Conservation (phyloP, 2,888 invertebrate species). For the Dasypogon diadema region DNA sequence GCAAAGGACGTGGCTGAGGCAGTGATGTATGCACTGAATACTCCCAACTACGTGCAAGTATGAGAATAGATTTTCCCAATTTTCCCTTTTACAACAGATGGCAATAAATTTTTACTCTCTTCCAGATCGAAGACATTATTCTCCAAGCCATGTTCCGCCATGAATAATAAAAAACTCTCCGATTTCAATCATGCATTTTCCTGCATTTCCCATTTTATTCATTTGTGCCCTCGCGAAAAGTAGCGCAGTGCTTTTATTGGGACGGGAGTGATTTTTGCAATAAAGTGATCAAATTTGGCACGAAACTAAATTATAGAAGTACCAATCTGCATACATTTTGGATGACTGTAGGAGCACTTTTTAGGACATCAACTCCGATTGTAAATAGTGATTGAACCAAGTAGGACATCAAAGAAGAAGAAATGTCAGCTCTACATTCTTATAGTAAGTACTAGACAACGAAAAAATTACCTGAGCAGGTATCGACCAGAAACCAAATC, state of each 20-base stretch:
- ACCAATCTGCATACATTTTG: no score
- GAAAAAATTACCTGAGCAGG: no score
- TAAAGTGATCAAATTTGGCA: neutral
- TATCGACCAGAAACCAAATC: no score
- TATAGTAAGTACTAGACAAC: no score
- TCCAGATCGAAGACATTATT: conserved; percentile 65
- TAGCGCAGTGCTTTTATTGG: neutral
- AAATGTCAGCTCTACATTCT: no score
- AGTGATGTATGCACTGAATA: conserved; percentile 73
- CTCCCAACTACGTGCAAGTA: conserved; percentile 74
- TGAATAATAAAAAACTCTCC: conserved; percentile 51
- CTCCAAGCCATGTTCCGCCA: conserved; percentile 63
- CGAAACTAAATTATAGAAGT: neutral
- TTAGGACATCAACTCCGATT: no score
- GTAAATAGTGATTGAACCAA: no score
- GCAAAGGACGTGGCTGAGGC: conserved; percentile 75
- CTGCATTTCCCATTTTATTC: neutral
- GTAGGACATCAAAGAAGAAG: no score
- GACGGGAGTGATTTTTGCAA: conserved; percentile 9
- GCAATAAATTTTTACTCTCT: conserved; percentile 39
- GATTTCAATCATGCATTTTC: conserved; percentile 36
- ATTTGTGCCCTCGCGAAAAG: neutral
- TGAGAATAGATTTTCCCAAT: conserved; percentile 52
- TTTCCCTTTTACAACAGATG: neutral
- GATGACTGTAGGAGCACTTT: no score